Evolutionary conservation across 2,113 vertebrate genomes (phyloP).

Genomic region (Holacanthus passer): DNA sequence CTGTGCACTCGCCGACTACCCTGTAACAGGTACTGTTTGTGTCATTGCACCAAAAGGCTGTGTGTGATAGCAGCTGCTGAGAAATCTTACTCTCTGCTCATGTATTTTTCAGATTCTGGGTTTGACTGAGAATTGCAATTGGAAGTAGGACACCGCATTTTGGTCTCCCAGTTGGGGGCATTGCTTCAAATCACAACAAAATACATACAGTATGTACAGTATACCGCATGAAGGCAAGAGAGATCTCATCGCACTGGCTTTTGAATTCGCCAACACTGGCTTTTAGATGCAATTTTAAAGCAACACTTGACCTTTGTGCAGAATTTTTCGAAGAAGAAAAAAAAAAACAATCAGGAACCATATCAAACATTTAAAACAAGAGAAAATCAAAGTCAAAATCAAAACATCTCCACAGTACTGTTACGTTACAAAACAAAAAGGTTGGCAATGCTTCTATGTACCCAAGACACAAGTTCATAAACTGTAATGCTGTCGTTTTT

Average conservation of each 20-base stretch:
- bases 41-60: constrained; percentile 61
- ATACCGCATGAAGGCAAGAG: constrained; percentile 44
- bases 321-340: constrained; percentile 37
- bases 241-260: constrained; percentile 45
- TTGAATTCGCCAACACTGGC: constrained; percentile 31
- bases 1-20: constrained; percentile 60
- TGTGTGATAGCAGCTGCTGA: constrained; percentile 65
- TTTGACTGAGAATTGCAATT: constrained; percentile 65
- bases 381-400: constrained; percentile 54
- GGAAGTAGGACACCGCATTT: constrained; percentile 59
- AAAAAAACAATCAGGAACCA: constrained; percentile 55
- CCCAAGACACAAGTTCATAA: constrained; percentile 60
- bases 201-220: constrained; percentile 49
- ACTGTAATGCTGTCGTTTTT: constrained; percentile 41
- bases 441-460: constrained; percentile 67
- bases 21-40: constrained; percentile 72
- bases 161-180: constrained; percentile 40
- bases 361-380: constrained; percentile 69
- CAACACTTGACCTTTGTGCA: constrained; percentile 82
- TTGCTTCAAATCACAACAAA: constrained; percentile 54
- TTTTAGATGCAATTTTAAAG: constrained; percentile 53
- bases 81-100: constrained; percentile 58
- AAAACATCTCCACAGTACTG: constrained; percentile 76
- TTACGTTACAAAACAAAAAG: constrained; percentile 78
- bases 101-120: constrained; percentile 66